Evolutionary conservation across 1,140 invertebrate species (phyloP), one percentile per base, ranked within the genome.

Genomic region (Drosophila quadrilineata): DNA sequence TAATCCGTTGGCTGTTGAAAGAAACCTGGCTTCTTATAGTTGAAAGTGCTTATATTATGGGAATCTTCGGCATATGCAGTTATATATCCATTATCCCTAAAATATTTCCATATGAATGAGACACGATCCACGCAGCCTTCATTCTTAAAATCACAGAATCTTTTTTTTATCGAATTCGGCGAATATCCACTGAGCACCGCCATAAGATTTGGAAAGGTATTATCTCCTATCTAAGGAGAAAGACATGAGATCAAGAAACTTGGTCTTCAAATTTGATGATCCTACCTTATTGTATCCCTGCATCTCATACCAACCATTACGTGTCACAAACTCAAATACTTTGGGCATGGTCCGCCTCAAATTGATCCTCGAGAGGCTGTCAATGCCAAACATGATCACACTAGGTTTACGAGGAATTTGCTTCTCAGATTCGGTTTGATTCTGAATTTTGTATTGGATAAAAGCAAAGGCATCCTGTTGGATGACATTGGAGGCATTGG

Each of bases 41-140:
- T 96, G 73, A 97, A 97, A 0, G 94, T 94, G 3, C 93, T 93
- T 12, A 96, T 93, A 5, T 90, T 87, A 0, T 92, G 91, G 1
- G 91, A 89, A 85, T 98, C 96, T 91, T 98, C 96, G 0, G 92
- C 94, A 58, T 94, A 94, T 0, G 93, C 93, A 0, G 97, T 97
- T 0, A 93, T 90, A 79, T 95, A 97, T 0, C 94, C 94, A 0
- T 91, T 90, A 19, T 93, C 88, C 46, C 92, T 92, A 73, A 93
- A 97, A 57, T 92, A 91, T 50, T 95, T 93, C 96, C 96, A 97
- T 5, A 97, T 90, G 65, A 96, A 94, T 0, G 93, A 93, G 75
- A 95, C 96, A 9, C 90, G 67, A 75, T 93, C 91, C 46, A 94
- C 65, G 8, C 90, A 90, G 21, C 90, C 0, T 75, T 64, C 6